Evolutionary conservation across 1,140 invertebrate species (phyloP), one percentile per base, ranked within the genome.

Genomic region (Penaeus japonicus): DNA sequence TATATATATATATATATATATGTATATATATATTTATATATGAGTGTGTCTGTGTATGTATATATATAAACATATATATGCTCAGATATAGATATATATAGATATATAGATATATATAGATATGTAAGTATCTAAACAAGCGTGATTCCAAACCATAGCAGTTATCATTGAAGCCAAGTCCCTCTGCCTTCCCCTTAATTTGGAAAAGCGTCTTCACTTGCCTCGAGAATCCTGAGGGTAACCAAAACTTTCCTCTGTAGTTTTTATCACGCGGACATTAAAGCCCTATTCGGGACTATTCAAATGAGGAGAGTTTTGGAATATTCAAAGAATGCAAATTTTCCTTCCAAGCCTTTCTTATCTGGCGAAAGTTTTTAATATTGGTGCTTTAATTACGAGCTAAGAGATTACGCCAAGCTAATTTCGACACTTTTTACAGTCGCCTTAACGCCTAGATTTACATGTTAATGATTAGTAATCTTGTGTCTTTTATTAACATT

Each of bases 321-420:
- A 84, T 84, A 84, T 84, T 84, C 82, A 84, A 84, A 84, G 82
- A 73, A 84, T 73, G 73, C 59, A 57, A 35, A 70, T 65, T 87
- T 65, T 87, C 85, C 57, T 78, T 47, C 54, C 47, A 32, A 30
- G 27, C 54, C 57, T 30, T 53, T 73, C 85, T 87, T 86, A 86
- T 86, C 85, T 80, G 18, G 85, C 24, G 78, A 86, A 86, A 86
- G 85, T 86, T 86, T 86, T 86, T 86, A 86, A 86, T 86, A 86
- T 86, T 62, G 78, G 78, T 20, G 75, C 85, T 79, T 86, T 86
- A 86, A 86, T 86, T 86, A 80, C 85, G 85, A 86, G 85, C 57
- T 86, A 86, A 86, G 85, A 86, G 84, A 80, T 86, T 86, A 80
- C 75, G 75, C 57, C 57, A 62, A 39, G 77, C 85, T 86, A 86